Evolutionary conservation across 1,140 invertebrate species (phyloP).

Genomic region (Aphelenchoides fujianensis): DNA sequence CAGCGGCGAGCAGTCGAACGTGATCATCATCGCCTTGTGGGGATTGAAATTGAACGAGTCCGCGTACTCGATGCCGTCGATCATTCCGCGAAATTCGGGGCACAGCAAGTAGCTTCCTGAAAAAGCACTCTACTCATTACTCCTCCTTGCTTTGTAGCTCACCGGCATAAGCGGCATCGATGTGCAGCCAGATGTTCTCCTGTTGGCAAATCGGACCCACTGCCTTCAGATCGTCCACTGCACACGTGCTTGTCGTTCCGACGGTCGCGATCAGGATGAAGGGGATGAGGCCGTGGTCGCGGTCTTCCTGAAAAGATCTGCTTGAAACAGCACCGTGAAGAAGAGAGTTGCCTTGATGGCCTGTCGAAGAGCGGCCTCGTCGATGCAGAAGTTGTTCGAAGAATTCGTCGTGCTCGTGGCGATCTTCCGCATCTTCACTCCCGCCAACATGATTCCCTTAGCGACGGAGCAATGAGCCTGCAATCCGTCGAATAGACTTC

Average conservation of each 20-base stretch:
- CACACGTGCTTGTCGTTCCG: constrained; percentile 86
- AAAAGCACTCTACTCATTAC: no score
- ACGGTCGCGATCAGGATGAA: constrained; percentile 64
- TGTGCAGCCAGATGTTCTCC: constrained; percentile 77
- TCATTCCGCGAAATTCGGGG: constrained; percentile 57
- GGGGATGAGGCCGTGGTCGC: constrained; percentile 69
- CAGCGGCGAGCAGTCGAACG: constrained; percentile 67
- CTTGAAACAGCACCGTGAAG: no score
- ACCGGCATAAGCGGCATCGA: constrained; percentile 84
- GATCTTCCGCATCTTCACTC: constrained; percentile 62
- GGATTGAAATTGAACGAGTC: constrained; percentile 68
- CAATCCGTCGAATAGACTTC: constrained; percentile 19
- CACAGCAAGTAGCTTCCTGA: constrained; percentile 62
- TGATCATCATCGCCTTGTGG: constrained; percentile 67
- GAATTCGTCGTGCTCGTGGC: constrained; percentile 48
- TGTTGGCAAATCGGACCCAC: constrained; percentile 76
- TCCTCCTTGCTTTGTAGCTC: no score
- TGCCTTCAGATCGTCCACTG: constrained; percentile 81
- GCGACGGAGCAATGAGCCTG: constrained; percentile 88
- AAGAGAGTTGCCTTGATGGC: constrained; percentile 59
- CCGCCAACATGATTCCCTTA: constrained; percentile 79
- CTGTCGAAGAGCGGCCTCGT: constrained; percentile 37
- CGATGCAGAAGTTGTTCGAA: constrained; percentile 45
- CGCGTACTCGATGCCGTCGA: constrained; percentile 63
- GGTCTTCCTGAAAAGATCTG: constrained; percentile 69